phyloP scores from a whole-genome alignment of 2,888 invertebrate species.

The Stenchaetothrips biformis region DNA sequence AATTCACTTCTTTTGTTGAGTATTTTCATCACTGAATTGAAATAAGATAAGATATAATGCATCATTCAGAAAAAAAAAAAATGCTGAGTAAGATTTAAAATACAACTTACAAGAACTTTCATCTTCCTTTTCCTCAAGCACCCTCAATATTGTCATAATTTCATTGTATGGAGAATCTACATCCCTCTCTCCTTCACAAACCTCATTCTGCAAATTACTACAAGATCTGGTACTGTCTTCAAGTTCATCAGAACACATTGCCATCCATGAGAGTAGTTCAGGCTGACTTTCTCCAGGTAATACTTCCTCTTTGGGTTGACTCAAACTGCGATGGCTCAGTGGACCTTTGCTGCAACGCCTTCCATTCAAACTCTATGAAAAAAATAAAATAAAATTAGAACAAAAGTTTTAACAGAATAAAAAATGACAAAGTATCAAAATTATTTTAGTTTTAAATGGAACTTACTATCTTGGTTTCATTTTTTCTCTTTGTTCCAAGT shows the following conservation, averaged over 20 bases:
- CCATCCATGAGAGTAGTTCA: neutral
- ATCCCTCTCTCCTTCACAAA: neutral
- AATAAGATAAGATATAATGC: too few relatives aligned
- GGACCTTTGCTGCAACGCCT: neutral
- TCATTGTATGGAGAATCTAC: constrained; percentile 5
- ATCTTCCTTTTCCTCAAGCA: constrained; percentile 5
- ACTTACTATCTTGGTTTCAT: neutral
- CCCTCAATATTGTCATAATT: neutral
- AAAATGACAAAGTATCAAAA: neutral
- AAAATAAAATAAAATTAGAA: neutral
- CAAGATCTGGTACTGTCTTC: too few relatives aligned
- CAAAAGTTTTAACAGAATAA: neutral
- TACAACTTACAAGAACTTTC: neutral
- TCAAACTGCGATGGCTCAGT: neutral
- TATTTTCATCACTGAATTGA: neutral
- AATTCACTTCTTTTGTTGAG: neutral
- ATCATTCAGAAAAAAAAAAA: too few relatives aligned
- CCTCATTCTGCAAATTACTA: neutral
- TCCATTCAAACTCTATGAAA: neutral
- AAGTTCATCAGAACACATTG: neutral
- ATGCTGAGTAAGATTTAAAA: neutral
- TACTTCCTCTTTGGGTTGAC: neutral
- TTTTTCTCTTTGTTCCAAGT: neutral
- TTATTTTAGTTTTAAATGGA: neutral
- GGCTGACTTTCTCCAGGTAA: neutral